Percentiles rank a stretch among this genome's conserved stretches.
Evolutionary conservation across 35 echinoderm and acorn worm genomes (phyloP).

Genomic region (Ophiothrix spiculata): DNA sequence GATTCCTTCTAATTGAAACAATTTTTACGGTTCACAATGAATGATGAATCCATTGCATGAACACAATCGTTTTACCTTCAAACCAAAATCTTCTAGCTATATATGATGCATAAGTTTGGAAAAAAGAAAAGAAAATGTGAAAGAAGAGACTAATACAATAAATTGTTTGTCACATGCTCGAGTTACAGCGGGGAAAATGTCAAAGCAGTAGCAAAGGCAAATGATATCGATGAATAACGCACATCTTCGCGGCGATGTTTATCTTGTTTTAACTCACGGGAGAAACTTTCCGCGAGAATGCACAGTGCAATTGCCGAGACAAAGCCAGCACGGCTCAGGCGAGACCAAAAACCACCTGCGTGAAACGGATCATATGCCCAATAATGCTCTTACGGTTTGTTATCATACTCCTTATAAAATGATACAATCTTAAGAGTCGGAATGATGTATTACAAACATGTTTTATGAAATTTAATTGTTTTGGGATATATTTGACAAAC

Average conservation of each 20-base stretch:
- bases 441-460: too few species aligned
- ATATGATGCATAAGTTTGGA: background rate
- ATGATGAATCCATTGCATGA: too few species aligned
- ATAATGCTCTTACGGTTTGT: background rate
- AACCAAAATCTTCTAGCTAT: too few species aligned
- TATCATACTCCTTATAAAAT: too few species aligned
- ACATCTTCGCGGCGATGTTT: slow-evolving; percentile 4
- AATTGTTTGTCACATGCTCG: slow-evolving; percentile 8
- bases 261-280: slow-evolving; percentile 15
- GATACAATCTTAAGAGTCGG: too few species aligned
- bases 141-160: background rate
- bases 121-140: background rate
- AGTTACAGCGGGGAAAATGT: background rate
- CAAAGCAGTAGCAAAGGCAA: background rate
- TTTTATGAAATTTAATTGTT: too few species aligned
- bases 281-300: slow-evolving; percentile 11
- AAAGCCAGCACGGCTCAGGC: slow-evolving; percentile 2
- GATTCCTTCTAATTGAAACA: too few species aligned
- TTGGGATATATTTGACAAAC: too few species aligned
- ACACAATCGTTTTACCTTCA: too few species aligned
- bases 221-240: background rate
- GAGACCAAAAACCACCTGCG: slow-evolving; percentile 5
- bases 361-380: background rate
- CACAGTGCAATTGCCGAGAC: slow-evolving; percentile 7
- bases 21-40: too few species aligned